phyloP scores from a whole-genome alignment of 2,797 vertebrate genomes.

The Chelon labrosus region DNA sequence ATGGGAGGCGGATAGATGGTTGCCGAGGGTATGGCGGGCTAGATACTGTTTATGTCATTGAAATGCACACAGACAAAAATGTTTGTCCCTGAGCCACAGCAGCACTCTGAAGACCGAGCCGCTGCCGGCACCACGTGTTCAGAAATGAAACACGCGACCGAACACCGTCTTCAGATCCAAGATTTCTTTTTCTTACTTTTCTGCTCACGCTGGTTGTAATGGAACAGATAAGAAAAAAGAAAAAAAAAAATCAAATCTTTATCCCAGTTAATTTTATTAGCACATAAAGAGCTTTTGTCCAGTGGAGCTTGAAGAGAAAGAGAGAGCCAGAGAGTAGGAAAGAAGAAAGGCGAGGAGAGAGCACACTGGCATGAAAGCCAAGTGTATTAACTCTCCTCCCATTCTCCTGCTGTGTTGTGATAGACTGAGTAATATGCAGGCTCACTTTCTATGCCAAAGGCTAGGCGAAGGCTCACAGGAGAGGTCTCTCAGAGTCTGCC shows the following conservation, averaged over 20 bases:
- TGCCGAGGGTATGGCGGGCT: constrained; percentile 52
- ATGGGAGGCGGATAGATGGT: constrained; percentile 68
- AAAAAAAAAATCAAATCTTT: constrained; percentile 40
- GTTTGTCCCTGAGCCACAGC: constrained; percentile 58
- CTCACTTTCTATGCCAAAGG: constrained; percentile 80
- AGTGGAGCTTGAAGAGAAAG: constrained; percentile 65
- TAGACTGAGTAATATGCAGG: constrained; percentile 80
- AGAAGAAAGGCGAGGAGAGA: constrained; percentile 53
- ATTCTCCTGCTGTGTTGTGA: constrained; percentile 77
- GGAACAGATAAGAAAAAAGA: background rate
- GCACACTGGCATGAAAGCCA: constrained; percentile 65
- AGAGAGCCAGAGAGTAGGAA: constrained; percentile 33
- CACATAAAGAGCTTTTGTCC: constrained; percentile 72
- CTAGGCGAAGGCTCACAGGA: constrained; percentile 67
- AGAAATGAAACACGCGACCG: constrained; percentile 39
- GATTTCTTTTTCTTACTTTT: constrained; percentile 5
- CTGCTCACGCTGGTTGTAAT: constrained; percentile 32
- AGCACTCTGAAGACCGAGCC: constrained; percentile 32
- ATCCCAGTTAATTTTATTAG: constrained; percentile 70
- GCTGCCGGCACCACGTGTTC: constrained; percentile 27
- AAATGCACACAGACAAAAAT: constrained; percentile 65
- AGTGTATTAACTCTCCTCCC: constrained; percentile 75
- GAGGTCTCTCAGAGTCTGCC: constrained; percentile 57
- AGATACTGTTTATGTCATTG: constrained; percentile 73
- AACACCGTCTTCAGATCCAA: constrained; percentile 39